Evolutionary conservation across 2,888 invertebrate genomes (phyloP).

Genomic region (Thymelicus lineola): DNA sequence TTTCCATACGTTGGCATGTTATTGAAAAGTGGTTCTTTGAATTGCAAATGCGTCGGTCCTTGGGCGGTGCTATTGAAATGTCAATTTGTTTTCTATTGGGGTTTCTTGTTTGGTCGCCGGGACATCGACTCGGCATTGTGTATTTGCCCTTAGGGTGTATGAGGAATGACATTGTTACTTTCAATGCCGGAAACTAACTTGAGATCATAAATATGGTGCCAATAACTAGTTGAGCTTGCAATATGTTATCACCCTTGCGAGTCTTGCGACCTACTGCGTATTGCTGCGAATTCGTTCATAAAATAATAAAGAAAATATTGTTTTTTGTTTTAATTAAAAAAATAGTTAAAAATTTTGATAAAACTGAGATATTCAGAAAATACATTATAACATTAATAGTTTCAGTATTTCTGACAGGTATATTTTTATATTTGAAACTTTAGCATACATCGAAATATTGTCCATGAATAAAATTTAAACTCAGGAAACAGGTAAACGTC

Average conservation of each 20-base stretch:
- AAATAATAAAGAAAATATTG: no score
- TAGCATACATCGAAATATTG: no score
- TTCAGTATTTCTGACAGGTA: no score
- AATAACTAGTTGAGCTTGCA: not conserved
- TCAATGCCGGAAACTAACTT: slow-evolving; percentile 6
- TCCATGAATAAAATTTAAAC: slow-evolving; percentile 1
- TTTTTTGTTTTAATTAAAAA: no score
- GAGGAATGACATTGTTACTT: slow-evolving; percentile 23
- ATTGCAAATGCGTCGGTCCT: slow-evolving; percentile 79
- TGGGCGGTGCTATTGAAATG: slow-evolving; percentile 78
- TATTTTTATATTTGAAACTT: no score
- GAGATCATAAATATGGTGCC: slow-evolving; percentile 12
- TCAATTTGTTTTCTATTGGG: slow-evolving; percentile 84
- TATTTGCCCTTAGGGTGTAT: slow-evolving; percentile 44
- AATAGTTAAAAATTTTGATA: no score
- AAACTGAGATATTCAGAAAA: no score
- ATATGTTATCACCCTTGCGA: not conserved
- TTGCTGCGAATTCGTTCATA: no score
- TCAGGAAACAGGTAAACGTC: not conserved
- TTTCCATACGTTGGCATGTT: slow-evolving; percentile 77
- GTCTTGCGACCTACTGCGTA: no score
- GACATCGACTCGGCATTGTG: slow-evolving; percentile 67
- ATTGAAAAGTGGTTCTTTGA: slow-evolving; percentile 80
- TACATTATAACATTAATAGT: no score
- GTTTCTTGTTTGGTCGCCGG: slow-evolving; percentile 63